Base-by-base conservation (phyloP, 1,140 invertebrate species). In the Holotrichia oblita region DNA sequence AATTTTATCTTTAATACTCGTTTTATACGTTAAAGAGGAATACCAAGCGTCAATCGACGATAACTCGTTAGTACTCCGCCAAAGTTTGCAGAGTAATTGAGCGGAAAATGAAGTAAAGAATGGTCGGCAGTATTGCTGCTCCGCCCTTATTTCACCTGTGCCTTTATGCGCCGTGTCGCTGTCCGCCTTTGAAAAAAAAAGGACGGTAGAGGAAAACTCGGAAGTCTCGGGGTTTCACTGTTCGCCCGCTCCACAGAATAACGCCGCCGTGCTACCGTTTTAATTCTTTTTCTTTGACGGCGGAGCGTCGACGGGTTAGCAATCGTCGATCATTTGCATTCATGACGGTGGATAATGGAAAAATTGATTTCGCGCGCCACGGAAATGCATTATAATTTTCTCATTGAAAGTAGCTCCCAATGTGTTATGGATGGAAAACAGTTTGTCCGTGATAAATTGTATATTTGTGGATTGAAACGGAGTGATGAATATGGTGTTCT, bases 241-340 rank as follows among this genome's bases (percentile, higher is more conserved):
- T n/a, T n/a, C 44, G 44, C 12, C 44, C 44, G 44, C 44, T n/a
- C n/a, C 44, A 48, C n/a, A 48, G 44, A 0, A 48, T 48, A 48
- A 48, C 44, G 44, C 44, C 44, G n/a, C 44, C 44, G 12, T n/a
- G n/a, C n/a, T 48, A 48, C 44, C 44, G 44, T 48, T 48, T 48
- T 48, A 48, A 48, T 48, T 48, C 44, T 48, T 48, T 48, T 48
- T 48, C 44, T 48, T 48, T 48, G 44, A 48, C 44, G n/a, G 44
- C 44, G 44, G 12, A 48, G 44, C 44, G 44, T 48, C 44, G 44
- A 48, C 44, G 44, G 44, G 44, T 12, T 48, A n/a, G 44, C 44
- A 48, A 48, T 48, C 44, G 44, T 48, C 44, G 44, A 48, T 48
- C 44, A 48, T 48, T 48, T 48, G n/a, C 44, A 48, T 48, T 48